These are phyloP conservation scores for Cheilosia vernalis DNA, from an alignment of 2,888 invertebrate genomes.

Conservation along the genomic window DNA sequence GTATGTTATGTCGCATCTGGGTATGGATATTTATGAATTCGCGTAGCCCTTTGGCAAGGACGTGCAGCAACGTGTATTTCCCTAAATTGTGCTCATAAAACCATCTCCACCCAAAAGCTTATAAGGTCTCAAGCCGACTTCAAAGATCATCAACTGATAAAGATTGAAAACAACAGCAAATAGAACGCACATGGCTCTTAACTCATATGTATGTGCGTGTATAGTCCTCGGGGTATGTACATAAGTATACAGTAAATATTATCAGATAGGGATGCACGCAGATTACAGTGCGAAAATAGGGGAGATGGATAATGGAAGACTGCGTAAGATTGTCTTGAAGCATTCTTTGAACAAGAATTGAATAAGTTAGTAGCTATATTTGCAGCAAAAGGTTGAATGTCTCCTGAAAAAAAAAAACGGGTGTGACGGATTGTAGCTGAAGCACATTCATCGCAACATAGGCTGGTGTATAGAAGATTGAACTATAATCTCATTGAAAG, in stretches of 20 bases:
- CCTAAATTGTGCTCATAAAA: conserved; percentile 8
- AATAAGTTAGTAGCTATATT: too few relatives aligned
- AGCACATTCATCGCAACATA: too few relatives aligned
- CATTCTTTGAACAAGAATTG: too few relatives aligned
- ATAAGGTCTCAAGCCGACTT: conserved; percentile 9
- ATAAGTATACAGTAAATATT: conserved; percentile 13
- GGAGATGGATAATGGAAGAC: too few relatives aligned
- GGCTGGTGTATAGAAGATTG: too few relatives aligned
- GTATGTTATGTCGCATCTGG: conserved; percentile 14
- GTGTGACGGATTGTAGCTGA: too few relatives aligned
- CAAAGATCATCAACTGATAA: conserved; percentile 13
- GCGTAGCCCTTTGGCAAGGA: conserved; percentile 21
- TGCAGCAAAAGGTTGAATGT: too few relatives aligned
- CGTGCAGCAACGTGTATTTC: conserved; percentile 13
- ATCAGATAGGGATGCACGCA: too few relatives aligned
- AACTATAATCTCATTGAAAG: too few relatives aligned
- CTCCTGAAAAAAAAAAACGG: too few relatives aligned
- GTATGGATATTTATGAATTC: conserved; percentile 35
- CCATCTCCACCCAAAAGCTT: not conserved
- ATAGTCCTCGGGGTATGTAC: not conserved
- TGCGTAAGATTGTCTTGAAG: too few relatives aligned
- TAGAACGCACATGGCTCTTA: not conserved
- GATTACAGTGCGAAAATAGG: too few relatives aligned
- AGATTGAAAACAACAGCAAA: not conserved
- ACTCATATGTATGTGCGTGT: not conserved